Percentiles rank a stretch among this genome's conserved stretches.
phyloP scores from a whole-genome alignment of 2,113 vertebrate species.

The Zapus hudsonius region DNA sequence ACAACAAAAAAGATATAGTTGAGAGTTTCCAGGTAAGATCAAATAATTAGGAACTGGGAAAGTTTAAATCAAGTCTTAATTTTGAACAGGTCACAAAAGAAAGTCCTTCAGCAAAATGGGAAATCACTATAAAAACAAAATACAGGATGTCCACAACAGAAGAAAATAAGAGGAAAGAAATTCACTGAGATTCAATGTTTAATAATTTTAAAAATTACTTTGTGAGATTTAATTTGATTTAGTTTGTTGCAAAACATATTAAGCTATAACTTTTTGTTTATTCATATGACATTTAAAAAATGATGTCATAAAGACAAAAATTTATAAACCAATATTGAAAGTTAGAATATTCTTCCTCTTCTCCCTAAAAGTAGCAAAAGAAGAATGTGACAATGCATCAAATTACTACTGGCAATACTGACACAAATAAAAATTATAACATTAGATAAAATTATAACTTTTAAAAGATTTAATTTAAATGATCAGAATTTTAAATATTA shows the following conservation, averaged over 20 bases:
- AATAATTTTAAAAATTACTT: conserved; percentile 45
- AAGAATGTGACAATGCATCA: background rate
- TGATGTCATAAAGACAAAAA: conserved; percentile 38
- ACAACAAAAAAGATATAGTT: conserved; percentile 3
- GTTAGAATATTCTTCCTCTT: conserved; percentile 29
- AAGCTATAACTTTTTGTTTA: conserved; percentile 12
- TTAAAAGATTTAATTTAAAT: conserved; percentile 51
- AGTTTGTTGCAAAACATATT: conserved; percentile 48
- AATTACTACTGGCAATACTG: conserved; percentile 40
- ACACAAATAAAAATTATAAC: conserved; percentile 23
- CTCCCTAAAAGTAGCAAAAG: conserved; percentile 42
- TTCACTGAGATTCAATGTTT: conserved; percentile 42
- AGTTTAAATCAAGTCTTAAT: conserved; percentile 41
- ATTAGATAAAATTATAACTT: conserved; percentile 52
- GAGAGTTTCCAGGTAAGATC: background rate
- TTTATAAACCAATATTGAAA: conserved; percentile 14
- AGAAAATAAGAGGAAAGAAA: conserved; percentile 16
- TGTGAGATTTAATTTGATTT: conserved; percentile 46
- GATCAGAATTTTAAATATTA: conserved; percentile 47
- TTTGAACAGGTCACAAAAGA: conserved; percentile 62
- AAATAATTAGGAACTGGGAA: conserved; percentile 3
- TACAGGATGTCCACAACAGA: background rate
- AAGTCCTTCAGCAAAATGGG: conserved; percentile 63
- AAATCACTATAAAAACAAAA: conserved; percentile 40
- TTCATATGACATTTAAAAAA: conserved; percentile 29